A percentile compares a stretch with the other conserved stretches of the same genome.
Evolutionary conservation across 2,797 vertebrate genomes (phyloP).

Genomic region (Crenichthys baileyi): DNA sequence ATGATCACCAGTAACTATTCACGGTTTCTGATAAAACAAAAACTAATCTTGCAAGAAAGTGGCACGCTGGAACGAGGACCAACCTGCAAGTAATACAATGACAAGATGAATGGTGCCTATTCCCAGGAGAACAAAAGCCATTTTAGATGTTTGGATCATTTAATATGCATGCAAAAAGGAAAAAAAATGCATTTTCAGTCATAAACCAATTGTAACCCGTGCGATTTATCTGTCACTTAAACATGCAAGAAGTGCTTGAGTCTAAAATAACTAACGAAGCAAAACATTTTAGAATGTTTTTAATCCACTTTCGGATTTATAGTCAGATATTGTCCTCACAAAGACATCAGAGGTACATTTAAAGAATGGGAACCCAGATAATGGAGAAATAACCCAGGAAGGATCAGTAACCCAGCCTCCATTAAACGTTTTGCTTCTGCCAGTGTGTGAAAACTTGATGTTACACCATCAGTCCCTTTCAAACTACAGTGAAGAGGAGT

Average conservation of each 20-base stretch:
- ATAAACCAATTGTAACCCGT: slow-evolving; percentile 4
- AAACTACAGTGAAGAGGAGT: slow-evolving; percentile 19
- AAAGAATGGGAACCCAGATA: slow-evolving; percentile 1
- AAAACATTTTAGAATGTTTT: neutral
- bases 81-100: neutral
- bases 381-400: neutral
- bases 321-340: neutral
- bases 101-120: slow-evolving; percentile 13
- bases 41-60: neutral
- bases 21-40: neutral
- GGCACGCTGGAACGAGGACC: neutral
- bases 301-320: neutral
- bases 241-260: neutral
- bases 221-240: neutral
- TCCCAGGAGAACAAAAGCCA: neutral
- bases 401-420: neutral
- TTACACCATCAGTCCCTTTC: neutral
- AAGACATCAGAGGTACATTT: neutral
- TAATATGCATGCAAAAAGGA: neutral
- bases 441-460: neutral
- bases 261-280: neutral
- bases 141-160: neutral
- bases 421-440: neutral
- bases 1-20: neutral
- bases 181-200: neutral